Percentiles rank a stretch among this genome's conserved stretches.
phyloP scores from a whole-genome alignment of 2,113 vertebrate genomes.

The Cheirogaleus medius region DNA sequence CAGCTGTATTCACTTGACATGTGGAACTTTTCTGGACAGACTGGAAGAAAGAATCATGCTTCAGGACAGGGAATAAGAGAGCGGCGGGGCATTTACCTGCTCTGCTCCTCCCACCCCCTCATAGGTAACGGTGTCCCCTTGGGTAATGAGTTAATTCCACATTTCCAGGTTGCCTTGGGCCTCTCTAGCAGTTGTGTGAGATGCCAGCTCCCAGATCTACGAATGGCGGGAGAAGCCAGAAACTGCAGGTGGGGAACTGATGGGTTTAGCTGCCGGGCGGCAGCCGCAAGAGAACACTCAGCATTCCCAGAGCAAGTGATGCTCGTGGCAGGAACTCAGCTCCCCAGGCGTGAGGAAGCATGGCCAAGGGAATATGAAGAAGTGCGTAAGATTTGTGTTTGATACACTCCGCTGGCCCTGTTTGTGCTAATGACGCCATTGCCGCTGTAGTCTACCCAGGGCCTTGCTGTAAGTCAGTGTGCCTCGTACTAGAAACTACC shows the following conservation, averaged over 20 bases:
- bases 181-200: not conserved
- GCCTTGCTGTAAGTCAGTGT: not conserved
- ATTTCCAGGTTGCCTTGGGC: not conserved
- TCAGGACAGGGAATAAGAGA: not conserved
- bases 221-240: not conserved
- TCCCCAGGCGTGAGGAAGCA: no score
- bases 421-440: not conserved
- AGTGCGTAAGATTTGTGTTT: no score
- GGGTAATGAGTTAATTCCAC: not conserved
- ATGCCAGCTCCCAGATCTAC: not conserved
- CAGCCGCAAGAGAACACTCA: not conserved
- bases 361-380: not conserved
- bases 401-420: not conserved
- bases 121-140: not conserved
- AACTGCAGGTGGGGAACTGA: not conserved
- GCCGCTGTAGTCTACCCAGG: not conserved
- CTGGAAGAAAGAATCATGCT: not conserved
- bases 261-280: not conserved
- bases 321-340: not conserved
- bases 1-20: not conserved
- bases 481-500: not conserved
- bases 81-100: not conserved
- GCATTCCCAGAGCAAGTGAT: not conserved
- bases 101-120: not conserved
- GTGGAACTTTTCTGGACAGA: not conserved